Evolutionary conservation across 2,113 vertebrate species (phyloP), one percentile per base, ranked within the genome.

Genomic region (Entelurus aequoreus): DNA sequence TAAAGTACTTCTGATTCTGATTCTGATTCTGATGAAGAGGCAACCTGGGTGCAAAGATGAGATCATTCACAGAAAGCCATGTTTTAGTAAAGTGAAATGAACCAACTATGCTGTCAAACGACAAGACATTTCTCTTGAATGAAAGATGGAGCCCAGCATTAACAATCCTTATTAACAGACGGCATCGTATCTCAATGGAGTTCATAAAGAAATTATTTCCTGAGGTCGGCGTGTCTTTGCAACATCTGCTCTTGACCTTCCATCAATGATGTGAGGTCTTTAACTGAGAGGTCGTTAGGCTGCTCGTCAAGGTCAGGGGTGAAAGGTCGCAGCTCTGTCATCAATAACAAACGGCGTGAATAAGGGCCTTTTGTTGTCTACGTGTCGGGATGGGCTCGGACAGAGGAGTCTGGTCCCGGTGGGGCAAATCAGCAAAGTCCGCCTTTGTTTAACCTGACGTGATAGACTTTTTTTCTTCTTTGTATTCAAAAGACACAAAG

Each of bases 181-280:
- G 14, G 13, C 3, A 4, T 51, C 6, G 7, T 66, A 59, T 28
- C n/a, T 19, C 57, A 21, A 75, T 57, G 28, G 59, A 70, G 76
- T 69, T 74, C 71, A 75, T 82, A 75, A 80, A 66, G 4, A 19
- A 55, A 60, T 61, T 42, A 12, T 14, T 68, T 58, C 40, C 63
- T 62, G 59, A 50, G 68, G 76, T 81, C 63, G 66, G 14, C 0
- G 1, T 40, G 46, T 68, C 69, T 54, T 60, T 13, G 8, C 36
- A 60, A 83, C 68, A 68, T 72, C 72, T 73, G 80, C 70, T 75
- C 77, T 79, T 81, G 79, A 81, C 82, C 80, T 82, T 82, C 78
- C 58, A 71, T 71, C 63, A 16, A n/a, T 67, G 77, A 67, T 64
- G 12, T 46, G 10, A 44, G 73, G 81, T 84, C 82, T 77, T 84